A percentile compares a stretch with the other conserved stretches of the same genome.
Evolutionary conservation across 2,888 invertebrate genomes (phyloP).

Genomic region (Boloria selene): DNA sequence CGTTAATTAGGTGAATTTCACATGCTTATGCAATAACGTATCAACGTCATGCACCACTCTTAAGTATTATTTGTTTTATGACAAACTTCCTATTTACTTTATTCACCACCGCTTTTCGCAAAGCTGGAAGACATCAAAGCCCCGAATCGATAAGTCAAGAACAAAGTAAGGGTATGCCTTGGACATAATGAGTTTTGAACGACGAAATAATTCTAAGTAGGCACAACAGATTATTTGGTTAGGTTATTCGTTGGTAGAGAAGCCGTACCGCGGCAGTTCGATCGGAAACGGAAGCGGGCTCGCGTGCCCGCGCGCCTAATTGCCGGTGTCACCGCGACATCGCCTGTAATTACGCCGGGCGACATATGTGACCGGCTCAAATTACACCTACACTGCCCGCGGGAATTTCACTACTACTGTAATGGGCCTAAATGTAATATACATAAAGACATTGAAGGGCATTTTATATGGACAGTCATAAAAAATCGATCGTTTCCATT

Average conservation of each 20-base stretch:
- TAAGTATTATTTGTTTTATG: no score
- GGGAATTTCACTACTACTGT: constrained; percentile 33
- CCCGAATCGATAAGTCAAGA: neutral
- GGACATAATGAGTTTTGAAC: constrained; percentile 12
- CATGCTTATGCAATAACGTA: constrained; percentile 2
- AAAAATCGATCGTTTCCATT: constrained; percentile 6
- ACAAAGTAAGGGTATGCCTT: neutral
- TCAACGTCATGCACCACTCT: neutral
- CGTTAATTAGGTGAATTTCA: constrained; percentile 9
- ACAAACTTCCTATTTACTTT: no score
- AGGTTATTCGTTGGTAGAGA: constrained; percentile 44
- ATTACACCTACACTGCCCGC: constrained; percentile 46
- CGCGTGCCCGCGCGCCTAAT: constrained; percentile 66
- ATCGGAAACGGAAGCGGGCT: constrained; percentile 75
- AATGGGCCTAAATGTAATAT: constrained; percentile 25
- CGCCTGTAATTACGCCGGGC: constrained; percentile 47
- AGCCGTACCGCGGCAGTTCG: constrained; percentile 60
- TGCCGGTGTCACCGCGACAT: constrained; percentile 64
- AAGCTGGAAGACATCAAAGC: neutral
- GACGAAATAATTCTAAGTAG: constrained; percentile 13
- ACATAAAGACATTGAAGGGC: constrained; percentile 16
- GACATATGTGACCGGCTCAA: constrained; percentile 58
- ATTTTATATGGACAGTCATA: constrained; percentile 1
- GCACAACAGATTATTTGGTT: constrained; percentile 15
- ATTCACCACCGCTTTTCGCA: no score